Evolutionary conservation across 2,888 invertebrate species (phyloP).

Genomic region (Agrypnus murinus): DNA sequence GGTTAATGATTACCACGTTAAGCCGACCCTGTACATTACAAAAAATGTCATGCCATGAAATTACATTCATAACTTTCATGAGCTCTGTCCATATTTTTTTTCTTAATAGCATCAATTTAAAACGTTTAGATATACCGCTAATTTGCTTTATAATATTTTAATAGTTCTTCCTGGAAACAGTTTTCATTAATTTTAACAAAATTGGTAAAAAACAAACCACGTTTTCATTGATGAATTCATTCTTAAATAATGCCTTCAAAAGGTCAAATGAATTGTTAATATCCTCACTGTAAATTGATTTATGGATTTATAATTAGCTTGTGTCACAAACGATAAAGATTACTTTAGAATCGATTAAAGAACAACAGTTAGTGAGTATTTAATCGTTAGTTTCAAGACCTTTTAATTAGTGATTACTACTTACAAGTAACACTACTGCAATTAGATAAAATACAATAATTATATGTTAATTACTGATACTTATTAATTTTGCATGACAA

Average conservation of each 20-base stretch:
- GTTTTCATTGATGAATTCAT: conserved; percentile 7
- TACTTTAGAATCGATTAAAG: neutral
- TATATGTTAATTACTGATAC: conserved; percentile 1
- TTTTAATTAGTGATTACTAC: conserved; percentile 5
- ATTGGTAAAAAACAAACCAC: neutral
- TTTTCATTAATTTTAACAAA: conserved; percentile 1
- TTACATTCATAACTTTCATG: conserved; percentile 31
- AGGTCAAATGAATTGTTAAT: neutral
- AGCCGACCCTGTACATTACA: too few species aligned
- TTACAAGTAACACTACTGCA: neutral
- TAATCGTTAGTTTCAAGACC: conserved; percentile 3
- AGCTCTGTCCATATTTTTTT: conserved; percentile 28
- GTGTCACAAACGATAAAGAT: conserved; percentile 1
- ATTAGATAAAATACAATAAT: conserved; percentile 2
- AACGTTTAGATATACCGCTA: conserved; percentile 21
- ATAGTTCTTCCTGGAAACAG: conserved; percentile 1
- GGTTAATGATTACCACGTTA: too few species aligned
- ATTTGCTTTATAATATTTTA: conserved; percentile 14
- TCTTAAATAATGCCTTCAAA: neutral
- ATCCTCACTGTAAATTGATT: neutral
- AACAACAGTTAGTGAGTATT: neutral
- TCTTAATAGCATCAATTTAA: conserved; percentile 34
- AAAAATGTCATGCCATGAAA: conserved; percentile 52
- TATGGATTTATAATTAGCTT: conserved; percentile 19
- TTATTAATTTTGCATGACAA: neutral